Conservation (phyloP, 2,113 vertebrate genomes). For the Leptocoma aspasia region DNA sequence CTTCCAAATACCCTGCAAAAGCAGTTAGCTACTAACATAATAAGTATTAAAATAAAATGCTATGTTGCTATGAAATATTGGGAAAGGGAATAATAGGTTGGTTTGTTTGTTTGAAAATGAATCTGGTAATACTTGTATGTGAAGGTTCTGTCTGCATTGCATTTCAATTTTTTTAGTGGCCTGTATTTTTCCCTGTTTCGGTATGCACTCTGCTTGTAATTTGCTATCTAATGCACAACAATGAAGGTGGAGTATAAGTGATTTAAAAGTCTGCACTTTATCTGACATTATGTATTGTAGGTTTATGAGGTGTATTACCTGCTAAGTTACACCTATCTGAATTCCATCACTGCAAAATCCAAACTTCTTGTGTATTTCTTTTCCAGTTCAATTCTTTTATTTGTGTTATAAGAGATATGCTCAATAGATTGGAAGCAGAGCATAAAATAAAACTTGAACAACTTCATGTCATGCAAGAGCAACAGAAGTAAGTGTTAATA, state of each 20-base stretch:
- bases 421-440: constrained; percentile 90
- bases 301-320: neutral
- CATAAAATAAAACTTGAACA: constrained; percentile 98
- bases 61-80: neutral
- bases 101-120: neutral
- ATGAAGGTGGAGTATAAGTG: neutral
- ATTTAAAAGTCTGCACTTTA: neutral
- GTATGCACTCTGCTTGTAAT: neutral
- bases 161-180: neutral
- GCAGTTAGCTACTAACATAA: neutral
- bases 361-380: constrained; percentile 54
- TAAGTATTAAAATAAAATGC: neutral
- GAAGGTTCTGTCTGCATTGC: neutral
- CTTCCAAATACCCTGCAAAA: neutral
- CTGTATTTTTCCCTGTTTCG: neutral
- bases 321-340: neutral
- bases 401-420: constrained; percentile 94
- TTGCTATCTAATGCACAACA: neutral
- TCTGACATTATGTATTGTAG: neutral
- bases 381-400: constrained; percentile 97
- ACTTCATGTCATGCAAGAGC: constrained; percentile 95
- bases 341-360: neutral
- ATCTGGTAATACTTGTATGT: neutral
- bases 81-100: neutral
- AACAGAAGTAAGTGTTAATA: constrained; percentile 85